Percentiles rank a stretch among this genome's conserved stretches.
phyloP scores from a whole-genome alignment of 2,888 invertebrate genomes.

The Plagiodera versicolora region DNA sequence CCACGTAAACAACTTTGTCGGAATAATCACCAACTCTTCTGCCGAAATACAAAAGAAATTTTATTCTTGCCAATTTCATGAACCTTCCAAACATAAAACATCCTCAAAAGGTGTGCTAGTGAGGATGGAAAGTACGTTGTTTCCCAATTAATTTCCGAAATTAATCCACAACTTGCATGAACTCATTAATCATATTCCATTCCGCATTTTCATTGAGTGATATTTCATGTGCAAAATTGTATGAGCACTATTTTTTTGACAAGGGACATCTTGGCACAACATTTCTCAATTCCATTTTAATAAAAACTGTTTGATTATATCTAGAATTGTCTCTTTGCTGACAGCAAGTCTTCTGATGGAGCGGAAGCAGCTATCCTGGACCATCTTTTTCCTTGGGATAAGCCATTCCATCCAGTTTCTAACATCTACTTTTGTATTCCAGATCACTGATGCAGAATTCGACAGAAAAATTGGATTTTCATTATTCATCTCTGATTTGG shows the following conservation, averaged over 20 bases:
- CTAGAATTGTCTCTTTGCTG: too few relatives aligned
- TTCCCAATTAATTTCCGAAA: too few relatives aligned
- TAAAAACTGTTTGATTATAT: too few relatives aligned
- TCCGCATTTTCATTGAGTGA: too few relatives aligned
- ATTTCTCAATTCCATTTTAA: too few relatives aligned
- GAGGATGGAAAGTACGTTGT: constrained; percentile 29
- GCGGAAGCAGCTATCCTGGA: too few relatives aligned
- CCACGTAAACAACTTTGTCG: constrained; percentile 28
- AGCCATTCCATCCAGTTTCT: background rate
- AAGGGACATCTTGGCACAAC: too few relatives aligned
- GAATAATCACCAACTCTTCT: constrained; percentile 32
- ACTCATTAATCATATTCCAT: too few relatives aligned
- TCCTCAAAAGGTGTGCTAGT: background rate
- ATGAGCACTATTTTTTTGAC: too few relatives aligned
- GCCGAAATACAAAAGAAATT: background rate
- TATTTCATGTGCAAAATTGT: too few relatives aligned
- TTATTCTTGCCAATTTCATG: constrained; percentile 3
- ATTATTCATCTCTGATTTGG: constrained; percentile 45
- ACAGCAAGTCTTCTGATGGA: too few relatives aligned
- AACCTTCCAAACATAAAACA: background rate
- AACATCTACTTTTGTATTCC: constrained; percentile 37
- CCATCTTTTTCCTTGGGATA: background rate
- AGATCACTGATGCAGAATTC: constrained; percentile 46
- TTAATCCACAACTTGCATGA: too few relatives aligned
- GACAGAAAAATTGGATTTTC: constrained; percentile 57